Percentiles rank a stretch among this genome's conserved stretches.
Evolutionary conservation across 2,113 vertebrate genomes (phyloP).

Genomic region (Zosterops japonicus): DNA sequence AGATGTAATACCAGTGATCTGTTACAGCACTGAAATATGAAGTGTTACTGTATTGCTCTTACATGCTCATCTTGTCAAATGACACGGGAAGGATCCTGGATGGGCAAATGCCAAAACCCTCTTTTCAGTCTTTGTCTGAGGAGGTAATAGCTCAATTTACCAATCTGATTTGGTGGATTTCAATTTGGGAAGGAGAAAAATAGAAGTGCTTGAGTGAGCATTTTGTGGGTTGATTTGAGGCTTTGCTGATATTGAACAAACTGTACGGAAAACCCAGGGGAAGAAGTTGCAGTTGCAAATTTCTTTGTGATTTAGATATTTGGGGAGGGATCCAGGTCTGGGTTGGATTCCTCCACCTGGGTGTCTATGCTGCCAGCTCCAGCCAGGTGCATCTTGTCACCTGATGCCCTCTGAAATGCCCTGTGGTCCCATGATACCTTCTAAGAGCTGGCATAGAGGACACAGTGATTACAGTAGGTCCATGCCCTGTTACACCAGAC

Average conservation of each 20-base stretch:
- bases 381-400: neutral
- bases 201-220: neutral
- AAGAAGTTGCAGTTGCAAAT: neutral
- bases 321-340: neutral
- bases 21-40: neutral
- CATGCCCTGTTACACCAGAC: too few species aligned
- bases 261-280: neutral
- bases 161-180: neutral
- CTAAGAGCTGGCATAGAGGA: neutral
- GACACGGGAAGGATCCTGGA: neutral
- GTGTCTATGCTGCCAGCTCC: neutral
- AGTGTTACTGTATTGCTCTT: neutral
- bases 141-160: neutral
- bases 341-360: neutral
- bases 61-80: neutral
- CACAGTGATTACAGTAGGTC: neutral
- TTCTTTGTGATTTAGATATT: neutral
- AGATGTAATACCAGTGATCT: neutral
- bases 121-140: neutral
- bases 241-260: neutral
- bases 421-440: neutral
- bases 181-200: neutral
- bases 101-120: neutral
- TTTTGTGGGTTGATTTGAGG: neutral
- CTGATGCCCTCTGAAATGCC: neutral